Percentiles rank a stretch among this genome's conserved stretches.
Evolutionary conservation across 2,113 vertebrate species (phyloP).

Genomic region (Crotalus horridus): DNA sequence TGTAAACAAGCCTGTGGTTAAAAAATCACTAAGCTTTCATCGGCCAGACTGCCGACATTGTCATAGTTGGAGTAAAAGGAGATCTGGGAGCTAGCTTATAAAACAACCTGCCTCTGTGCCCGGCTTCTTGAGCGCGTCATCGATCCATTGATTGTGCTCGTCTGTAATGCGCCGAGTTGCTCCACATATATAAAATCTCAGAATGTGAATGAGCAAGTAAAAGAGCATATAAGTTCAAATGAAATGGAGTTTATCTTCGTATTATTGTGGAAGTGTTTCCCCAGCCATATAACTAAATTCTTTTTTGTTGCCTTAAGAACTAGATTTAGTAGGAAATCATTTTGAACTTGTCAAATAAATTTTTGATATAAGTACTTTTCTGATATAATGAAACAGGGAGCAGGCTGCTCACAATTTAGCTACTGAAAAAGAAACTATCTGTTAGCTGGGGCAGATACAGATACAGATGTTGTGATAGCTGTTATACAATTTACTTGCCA

Average conservation of each 20-base stretch:
- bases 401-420: neutral
- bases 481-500: constrained; percentile 7
- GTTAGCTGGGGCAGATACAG: neutral
- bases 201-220: neutral
- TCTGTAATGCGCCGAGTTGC: too few species aligned
- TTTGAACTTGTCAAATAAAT: neutral
- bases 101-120: too few species aligned
- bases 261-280: neutral
- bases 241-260: neutral
- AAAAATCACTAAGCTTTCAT: too few species aligned
- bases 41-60: too few species aligned
- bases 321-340: neutral
- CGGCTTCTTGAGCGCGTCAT: too few species aligned
- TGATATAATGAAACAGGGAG: neutral
- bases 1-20: too few species aligned
- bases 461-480: neutral
- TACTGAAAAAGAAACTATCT: neutral
- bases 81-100: too few species aligned
- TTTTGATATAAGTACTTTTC: neutral
- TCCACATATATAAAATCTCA: neutral
- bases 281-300: neutral
- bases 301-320: neutral
- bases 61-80: too few species aligned
- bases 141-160: too few species aligned
- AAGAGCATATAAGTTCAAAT: neutral